Evolutionary conservation across 2,797 vertebrate genomes (phyloP).

Genomic region (Sebastes steindachneri): DNA sequence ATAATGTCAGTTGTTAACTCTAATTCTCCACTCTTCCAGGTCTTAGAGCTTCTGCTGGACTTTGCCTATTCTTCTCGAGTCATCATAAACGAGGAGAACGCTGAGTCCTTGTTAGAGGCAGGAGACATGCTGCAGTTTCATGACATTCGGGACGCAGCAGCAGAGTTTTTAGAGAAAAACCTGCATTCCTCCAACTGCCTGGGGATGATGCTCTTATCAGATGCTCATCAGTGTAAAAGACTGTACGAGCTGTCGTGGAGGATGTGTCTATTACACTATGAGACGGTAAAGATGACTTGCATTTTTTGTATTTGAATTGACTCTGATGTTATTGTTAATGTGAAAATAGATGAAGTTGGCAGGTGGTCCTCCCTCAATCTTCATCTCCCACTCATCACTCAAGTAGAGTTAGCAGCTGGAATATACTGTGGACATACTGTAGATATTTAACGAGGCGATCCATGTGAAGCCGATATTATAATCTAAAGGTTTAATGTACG

Average conservation of each 20-base stretch:
- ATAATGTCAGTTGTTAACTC: background rate
- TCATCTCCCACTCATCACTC: background rate
- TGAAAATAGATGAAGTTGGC: background rate
- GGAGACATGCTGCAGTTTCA: constrained; percentile 97
- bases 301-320: background rate
- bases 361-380: background rate
- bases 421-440: background rate
- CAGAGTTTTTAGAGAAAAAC: constrained; percentile 94
- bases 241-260: constrained; percentile 93
- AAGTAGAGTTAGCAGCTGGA: background rate
- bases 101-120: constrained; percentile 92
- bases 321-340: background rate
- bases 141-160: constrained; percentile 91
- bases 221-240: constrained; percentile 93
- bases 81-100: constrained; percentile 94
- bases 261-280: constrained; percentile 94
- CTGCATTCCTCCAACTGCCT: constrained; percentile 93
- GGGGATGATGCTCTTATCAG: constrained; percentile 94
- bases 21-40: constrained; percentile 42
- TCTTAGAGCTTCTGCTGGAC: constrained; percentile 94
- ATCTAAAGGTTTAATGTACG: background rate
- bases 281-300: constrained; percentile 73
- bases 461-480: background rate
- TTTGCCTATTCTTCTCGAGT: constrained; percentile 94
- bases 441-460: background rate